Conservation (phyloP, 2,888 invertebrate genomes). For the Helleia helle region DNA sequence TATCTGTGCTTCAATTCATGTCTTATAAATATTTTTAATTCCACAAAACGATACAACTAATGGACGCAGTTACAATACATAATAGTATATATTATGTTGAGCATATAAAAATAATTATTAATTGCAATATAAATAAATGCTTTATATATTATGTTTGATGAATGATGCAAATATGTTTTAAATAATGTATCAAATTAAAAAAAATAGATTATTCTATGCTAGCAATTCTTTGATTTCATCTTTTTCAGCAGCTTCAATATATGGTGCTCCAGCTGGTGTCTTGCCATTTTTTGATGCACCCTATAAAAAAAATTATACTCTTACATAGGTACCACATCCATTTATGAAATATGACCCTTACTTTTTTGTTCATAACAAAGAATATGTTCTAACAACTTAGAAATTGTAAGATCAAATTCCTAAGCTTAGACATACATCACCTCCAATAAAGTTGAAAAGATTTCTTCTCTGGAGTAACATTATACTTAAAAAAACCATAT, state of each 20-base stretch:
- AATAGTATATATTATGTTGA: conserved; percentile 44
- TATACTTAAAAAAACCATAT: no score
- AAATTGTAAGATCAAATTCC: no score
- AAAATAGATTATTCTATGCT: conserved; percentile 38
- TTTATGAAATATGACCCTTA: no score
- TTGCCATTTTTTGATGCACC: conserved; percentile 87
- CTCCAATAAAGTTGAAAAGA: no score
- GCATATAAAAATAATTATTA: conserved; percentile 68
- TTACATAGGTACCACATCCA: no score
- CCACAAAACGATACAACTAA: conserved; percentile 42
- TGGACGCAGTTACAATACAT: conserved; percentile 52
- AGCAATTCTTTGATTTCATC: conserved; percentile 89
- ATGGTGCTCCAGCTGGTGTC: conserved; percentile 91
- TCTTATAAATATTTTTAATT: conserved; percentile 22
- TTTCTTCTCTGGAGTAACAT: no score
- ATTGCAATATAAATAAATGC: conserved; percentile 67
- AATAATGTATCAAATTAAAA: conserved; percentile 32
- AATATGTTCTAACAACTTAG: no score
- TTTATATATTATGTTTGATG: conserved; percentile 58
- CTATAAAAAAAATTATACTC: conserved; percentile 73
- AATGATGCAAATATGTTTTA: conserved; percentile 40
- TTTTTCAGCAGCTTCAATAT: conserved; percentile 92
- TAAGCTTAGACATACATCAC: no score
- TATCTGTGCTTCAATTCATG: conserved; percentile 17
- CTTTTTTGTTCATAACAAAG: no score